Conservation (phyloP, 2,113 vertebrate genomes). For the Glaucomys volans region DNA sequence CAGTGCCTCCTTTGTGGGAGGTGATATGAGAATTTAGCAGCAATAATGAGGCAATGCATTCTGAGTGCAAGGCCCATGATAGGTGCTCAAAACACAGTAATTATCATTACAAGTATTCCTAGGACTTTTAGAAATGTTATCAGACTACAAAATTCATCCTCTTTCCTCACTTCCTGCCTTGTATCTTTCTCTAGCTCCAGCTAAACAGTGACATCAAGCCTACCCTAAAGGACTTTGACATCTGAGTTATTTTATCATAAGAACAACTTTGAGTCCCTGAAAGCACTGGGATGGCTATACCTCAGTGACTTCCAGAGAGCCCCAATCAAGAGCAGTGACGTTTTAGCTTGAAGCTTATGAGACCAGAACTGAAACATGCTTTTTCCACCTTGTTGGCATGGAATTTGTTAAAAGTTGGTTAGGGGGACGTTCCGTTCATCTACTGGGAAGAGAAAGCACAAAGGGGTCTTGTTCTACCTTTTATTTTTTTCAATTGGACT, state of each 20-base stretch:
- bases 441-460: too few species aligned
- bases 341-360: not conserved
- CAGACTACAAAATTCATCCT: not conserved
- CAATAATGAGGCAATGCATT: slow-evolving; percentile 16
- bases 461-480: not conserved
- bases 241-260: not conserved
- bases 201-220: not conserved
- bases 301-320: not conserved
- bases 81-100: not conserved
- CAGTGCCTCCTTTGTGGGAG: slow-evolving; percentile 17
- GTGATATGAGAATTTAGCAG: slow-evolving; percentile 18
- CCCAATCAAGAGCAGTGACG: accelerated
- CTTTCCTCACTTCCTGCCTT: not conserved
- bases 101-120: not conserved
- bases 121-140: not conserved
- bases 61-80: not conserved
- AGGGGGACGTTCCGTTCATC: too few species aligned
- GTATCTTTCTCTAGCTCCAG: not conserved
- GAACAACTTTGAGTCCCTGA: not conserved
- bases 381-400: not conserved
- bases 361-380: not conserved
- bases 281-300: not conserved
- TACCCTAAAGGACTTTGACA: not conserved
- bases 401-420: not conserved
- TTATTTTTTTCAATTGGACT: not conserved